phyloP scores from a whole-genome alignment of 1,140 invertebrate genomes.

The Drosophila rhopaloa region DNA sequence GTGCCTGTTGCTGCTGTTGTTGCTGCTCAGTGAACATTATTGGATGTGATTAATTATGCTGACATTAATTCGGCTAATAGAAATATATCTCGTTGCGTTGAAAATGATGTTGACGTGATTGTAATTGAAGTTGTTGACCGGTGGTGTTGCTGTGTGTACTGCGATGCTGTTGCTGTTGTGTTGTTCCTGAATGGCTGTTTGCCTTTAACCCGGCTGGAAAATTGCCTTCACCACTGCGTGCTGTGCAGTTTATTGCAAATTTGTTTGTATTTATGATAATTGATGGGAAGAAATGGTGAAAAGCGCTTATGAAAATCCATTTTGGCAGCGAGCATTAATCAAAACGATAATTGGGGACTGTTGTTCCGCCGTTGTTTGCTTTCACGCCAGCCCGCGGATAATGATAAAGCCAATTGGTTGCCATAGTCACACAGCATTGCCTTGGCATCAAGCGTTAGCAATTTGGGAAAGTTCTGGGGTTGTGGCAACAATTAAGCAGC shows the following conservation, averaged over 20 bases:
- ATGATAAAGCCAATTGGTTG: slow-evolving; percentile 31
- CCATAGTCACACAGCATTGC: slow-evolving; percentile 4
- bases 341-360: slow-evolving; percentile 77
- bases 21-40: slow-evolving; percentile 61
- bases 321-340: slow-evolving; percentile 75
- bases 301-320: slow-evolving; percentile 75
- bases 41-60: slow-evolving; percentile 79
- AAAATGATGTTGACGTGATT: slow-evolving; percentile 82
- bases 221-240: slow-evolving; percentile 72
- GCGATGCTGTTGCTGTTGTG: slow-evolving; percentile 31
- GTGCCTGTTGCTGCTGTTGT: slow-evolving; percentile 27
- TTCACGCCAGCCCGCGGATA: slow-evolving; percentile 56
- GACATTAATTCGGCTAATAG: slow-evolving; percentile 83
- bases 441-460: slow-evolving; percentile 13
- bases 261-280: slow-evolving; percentile 77
- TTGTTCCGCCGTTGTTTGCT: slow-evolving; percentile 51
- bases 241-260: slow-evolving; percentile 82
- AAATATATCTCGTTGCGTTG: slow-evolving; percentile 82
- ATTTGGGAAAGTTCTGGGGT: slow-evolving; percentile 57
- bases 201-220: slow-evolving; percentile 72
- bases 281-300: slow-evolving; percentile 77
- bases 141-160: slow-evolving; percentile 11
- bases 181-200: slow-evolving; percentile 52
- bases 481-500: slow-evolving; percentile 63
- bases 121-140: slow-evolving; percentile 74